These are phyloP conservation scores for Etheostoma nigrum DNA, from an alignment of 2,797 vertebrate genomes.

Conservation along the genomic window DNA sequence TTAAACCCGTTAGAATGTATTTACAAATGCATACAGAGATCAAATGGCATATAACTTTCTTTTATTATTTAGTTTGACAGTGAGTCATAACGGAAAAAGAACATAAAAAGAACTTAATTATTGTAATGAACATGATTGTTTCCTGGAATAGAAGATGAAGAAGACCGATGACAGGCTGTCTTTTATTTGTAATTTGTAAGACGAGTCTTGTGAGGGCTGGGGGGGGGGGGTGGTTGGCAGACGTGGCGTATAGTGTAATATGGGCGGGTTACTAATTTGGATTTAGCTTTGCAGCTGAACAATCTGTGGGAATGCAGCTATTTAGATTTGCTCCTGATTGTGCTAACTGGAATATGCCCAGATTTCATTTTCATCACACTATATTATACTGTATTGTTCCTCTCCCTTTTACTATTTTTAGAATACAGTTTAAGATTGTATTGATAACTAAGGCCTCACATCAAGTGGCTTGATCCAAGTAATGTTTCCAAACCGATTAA, in stretches of 20 bases:
- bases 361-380: background rate
- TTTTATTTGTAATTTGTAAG: constrained; percentile 32
- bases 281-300: constrained; percentile 9
- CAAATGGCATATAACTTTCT: too few relatives aligned
- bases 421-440: background rate
- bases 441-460: background rate
- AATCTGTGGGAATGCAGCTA: background rate
- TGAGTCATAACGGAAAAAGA: too few relatives aligned
- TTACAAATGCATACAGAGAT: too few relatives aligned
- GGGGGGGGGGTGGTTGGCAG: constrained; percentile 35
- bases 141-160: too few relatives aligned
- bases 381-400: background rate
- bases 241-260: constrained; percentile 25
- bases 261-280: constrained; percentile 6
- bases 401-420: background rate
- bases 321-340: background rate
- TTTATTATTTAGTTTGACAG: too few relatives aligned
- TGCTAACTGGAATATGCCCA: background rate
- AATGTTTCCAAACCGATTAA: background rate
- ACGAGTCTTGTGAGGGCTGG: constrained; percentile 26
- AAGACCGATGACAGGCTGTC: background rate
- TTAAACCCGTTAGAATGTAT: too few relatives aligned
- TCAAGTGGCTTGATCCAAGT: background rate
- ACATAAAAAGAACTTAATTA: too few relatives aligned
- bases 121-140: too few relatives aligned